Evolutionary conservation across 2,797 vertebrate genomes (phyloP).

Genomic region (Mycteria americana): DNA sequence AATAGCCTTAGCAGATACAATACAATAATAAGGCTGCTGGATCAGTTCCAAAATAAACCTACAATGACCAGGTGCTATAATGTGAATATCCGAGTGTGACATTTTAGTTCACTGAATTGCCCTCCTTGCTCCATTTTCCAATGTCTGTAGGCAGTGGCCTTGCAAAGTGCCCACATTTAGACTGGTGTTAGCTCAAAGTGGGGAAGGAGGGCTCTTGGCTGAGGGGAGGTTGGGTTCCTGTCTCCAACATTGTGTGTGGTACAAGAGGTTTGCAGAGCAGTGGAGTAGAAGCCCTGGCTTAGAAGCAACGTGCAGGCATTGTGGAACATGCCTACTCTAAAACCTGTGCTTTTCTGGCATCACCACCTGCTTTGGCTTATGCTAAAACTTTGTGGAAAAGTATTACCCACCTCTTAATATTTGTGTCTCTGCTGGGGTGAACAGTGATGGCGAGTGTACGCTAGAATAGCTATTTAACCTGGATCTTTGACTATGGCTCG

Average conservation of each 20-base stretch:
- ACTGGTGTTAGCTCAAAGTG: neutral
- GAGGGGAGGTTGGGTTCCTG: fast-evolving
- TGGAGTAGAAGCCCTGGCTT: neutral
- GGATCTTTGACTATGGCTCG: neutral
- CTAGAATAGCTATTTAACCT: neutral
- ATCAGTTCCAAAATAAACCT: neutral
- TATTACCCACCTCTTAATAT: neutral
- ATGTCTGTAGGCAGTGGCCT: neutral
- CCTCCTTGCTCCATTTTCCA: neutral
- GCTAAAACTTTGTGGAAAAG: neutral
- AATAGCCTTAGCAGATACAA: neutral
- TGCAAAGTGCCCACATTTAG: neutral
- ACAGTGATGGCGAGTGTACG: neutral
- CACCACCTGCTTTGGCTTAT: neutral
- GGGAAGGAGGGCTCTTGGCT: neutral
- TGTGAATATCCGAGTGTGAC: neutral
- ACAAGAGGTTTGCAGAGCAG: neutral
- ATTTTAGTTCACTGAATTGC: neutral
- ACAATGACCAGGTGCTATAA: neutral
- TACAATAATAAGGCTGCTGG: neutral
- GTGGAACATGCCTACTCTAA: neutral
- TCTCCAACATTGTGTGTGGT: fast-evolving
- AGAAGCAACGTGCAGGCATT: neutral
- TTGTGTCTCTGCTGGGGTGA: neutral
- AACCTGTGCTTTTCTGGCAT: neutral